Percentiles rank a stretch among this genome's conserved stretches.
phyloP scores from a whole-genome alignment of 2,113 vertebrate species.

The human region GRCh38 chr13:42436501-42437000 shows the following conservation, averaged over 20 bases:
- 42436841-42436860: not conserved
- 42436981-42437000: not conserved
- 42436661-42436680: not conserved
- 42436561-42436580: not conserved
- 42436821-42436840: not conserved
- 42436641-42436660: slow-evolving; percentile 30
- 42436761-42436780: not conserved
- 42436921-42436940: not conserved
- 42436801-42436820: not conserved
- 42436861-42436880: not conserved
- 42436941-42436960: not conserved
- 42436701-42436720: not conserved
- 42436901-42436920: not conserved
- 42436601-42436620: not conserved
- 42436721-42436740: not conserved
- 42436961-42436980: not conserved
- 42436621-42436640: not conserved
- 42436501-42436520: not conserved
- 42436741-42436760: not conserved
- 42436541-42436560: not conserved
- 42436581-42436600: not conserved
- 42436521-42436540: not conserved
- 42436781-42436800: not conserved
- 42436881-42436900: not conserved
- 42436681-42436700: not conserved